A percentile compares a stretch with the other conserved stretches of the same genome.
Evolutionary conservation across 2,113 vertebrate species (phyloP).

Genomic region (Phalacrocorax pelagicus): DNA sequence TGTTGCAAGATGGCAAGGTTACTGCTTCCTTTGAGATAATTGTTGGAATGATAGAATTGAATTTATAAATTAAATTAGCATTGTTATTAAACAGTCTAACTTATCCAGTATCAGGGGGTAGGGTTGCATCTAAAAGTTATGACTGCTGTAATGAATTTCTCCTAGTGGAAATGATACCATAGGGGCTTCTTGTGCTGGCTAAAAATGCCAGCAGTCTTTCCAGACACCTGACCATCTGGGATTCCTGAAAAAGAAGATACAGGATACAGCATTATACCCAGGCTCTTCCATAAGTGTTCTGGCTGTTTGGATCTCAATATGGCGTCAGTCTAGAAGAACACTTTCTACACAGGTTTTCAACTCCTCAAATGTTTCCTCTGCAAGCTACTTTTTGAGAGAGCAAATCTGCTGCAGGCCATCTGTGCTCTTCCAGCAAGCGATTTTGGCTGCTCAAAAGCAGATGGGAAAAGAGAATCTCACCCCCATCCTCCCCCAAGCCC

Average conservation of each 20-base stretch:
- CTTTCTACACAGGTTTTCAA: background rate
- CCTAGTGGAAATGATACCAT: background rate
- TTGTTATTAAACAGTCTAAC: background rate
- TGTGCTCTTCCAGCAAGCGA: background rate
- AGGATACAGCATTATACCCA: background rate
- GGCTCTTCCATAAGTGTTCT: background rate
- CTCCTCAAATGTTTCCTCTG: background rate
- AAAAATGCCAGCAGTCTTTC: background rate
- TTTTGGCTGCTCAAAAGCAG: slow-evolving; percentile 7
- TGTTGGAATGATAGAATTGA: background rate
- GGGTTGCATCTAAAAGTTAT: background rate
- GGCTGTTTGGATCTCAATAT: background rate
- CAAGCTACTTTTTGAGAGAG: background rate
- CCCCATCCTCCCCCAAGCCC: background rate
- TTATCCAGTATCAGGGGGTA: background rate
- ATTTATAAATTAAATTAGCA: background rate
- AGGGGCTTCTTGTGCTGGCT: background rate
- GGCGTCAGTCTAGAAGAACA: background rate
- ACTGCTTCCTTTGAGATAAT: background rate
- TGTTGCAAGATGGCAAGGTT: background rate
- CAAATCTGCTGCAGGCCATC: background rate
- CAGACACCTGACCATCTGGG: background rate
- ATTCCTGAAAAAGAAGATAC: background rate
- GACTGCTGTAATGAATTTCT: background rate
- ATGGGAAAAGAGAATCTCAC: background rate